A percentile compares a stretch with the other conserved stretches of the same genome.
Evolutionary conservation across 2,113 vertebrate species (phyloP).

Genomic region (Anguilla rostrata): DNA sequence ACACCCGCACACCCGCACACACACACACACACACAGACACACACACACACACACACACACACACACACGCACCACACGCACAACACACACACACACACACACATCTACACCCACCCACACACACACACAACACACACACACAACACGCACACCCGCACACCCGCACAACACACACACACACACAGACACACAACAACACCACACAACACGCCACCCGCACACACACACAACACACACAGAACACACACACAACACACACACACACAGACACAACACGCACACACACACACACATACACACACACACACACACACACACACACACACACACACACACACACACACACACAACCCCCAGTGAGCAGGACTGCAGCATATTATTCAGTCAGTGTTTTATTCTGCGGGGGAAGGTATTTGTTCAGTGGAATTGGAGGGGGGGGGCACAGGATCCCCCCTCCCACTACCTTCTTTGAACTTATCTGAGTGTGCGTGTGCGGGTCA

Average conservation of each 20-base stretch:
- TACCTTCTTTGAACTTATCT: not conserved
- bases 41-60: conserved; percentile 29
- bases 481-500: not conserved
- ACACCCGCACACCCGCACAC: too few relatives aligned
- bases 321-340: conserved; percentile 23
- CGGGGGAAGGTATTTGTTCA: not conserved
- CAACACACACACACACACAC: conserved; percentile 31
- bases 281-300: conserved; percentile 25
- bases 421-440: not conserved
- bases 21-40: conserved; percentile 29
- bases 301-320: conserved; percentile 26
- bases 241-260: too few relatives aligned
- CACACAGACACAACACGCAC: conserved; percentile 27
- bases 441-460: not conserved
- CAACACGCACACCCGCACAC: too few relatives aligned
- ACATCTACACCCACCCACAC: too few relatives aligned
- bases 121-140: conserved; percentile 33
- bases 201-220: conserved; percentile 18
- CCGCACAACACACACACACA: conserved; percentile 31
- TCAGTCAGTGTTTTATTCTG: not conserved
- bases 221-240: too few relatives aligned
- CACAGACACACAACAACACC: conserved; percentile 29
- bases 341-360: conserved; percentile 29
- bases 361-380: not conserved
- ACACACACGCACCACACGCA: conserved; percentile 27